Evolutionary conservation across 1,140 invertebrate genomes (phyloP).

Genomic region (Drosophila pectinifera): DNA sequence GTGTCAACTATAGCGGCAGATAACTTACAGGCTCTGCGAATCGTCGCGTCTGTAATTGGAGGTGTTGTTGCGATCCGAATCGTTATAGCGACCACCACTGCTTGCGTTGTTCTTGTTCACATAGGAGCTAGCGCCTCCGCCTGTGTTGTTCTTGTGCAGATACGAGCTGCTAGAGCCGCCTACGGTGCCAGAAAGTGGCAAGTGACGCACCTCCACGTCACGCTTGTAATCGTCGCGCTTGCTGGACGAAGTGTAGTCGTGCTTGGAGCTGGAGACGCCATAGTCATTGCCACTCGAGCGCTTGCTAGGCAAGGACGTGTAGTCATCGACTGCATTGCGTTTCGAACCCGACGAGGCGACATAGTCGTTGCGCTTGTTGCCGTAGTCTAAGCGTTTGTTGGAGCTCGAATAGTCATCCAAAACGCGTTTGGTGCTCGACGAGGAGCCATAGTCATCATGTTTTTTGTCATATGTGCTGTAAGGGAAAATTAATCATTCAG

Average conservation of each 20-base stretch:
- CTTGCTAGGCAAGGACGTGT: conserved; percentile 63
- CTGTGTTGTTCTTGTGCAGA: conserved; percentile 62
- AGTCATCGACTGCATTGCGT: conserved; percentile 75
- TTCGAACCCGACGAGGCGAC: conserved; percentile 56
- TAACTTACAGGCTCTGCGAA: conserved; percentile 57
- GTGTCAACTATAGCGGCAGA: too few relatives aligned
- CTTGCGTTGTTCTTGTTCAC: conserved; percentile 65
- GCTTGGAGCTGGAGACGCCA: conserved; percentile 61
- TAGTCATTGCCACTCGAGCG: conserved; percentile 75
- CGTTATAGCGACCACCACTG: conserved; percentile 70
- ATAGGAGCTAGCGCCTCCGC: conserved; percentile 53
- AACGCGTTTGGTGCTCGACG: conserved; percentile 61
- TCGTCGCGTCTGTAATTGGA: conserved; percentile 77
- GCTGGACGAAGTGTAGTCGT: conserved; percentile 69
- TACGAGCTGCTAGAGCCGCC: conserved; percentile 67
- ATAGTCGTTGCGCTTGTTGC: conserved; percentile 72
- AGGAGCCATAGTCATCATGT: conserved; percentile 74
- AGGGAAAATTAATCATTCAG: too few relatives aligned
- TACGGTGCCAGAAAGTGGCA: conserved; percentile 54
- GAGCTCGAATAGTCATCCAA: conserved; percentile 73
- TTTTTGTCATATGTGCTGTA: conserved; percentile 75
- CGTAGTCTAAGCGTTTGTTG: conserved; percentile 73
- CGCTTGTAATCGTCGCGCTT: conserved; percentile 76
- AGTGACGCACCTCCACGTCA: conserved; percentile 72
- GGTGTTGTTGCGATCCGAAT: conserved; percentile 61